These are phyloP conservation scores for Aporophyla nigra DNA, from an alignment of 2,888 invertebrate species.

Conservation along the genomic window DNA sequence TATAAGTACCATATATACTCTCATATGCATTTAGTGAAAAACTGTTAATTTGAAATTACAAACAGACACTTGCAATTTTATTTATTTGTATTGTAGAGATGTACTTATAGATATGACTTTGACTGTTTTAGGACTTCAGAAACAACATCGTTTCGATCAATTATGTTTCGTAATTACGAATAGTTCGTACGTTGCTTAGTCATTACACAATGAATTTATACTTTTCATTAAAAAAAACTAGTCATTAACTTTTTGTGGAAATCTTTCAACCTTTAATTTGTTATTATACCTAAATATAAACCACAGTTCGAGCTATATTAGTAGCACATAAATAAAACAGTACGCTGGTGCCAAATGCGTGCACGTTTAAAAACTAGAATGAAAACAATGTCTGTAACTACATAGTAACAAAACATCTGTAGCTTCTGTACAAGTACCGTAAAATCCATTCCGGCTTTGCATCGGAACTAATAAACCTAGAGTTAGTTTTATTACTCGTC, in stretches of 20 bases:
- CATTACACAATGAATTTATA: too few relatives aligned
- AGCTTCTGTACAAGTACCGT: neutral
- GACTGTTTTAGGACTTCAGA: neutral
- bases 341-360: constrained; percentile 38
- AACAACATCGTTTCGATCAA: neutral
- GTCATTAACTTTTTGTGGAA: neutral
- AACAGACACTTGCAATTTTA: too few relatives aligned
- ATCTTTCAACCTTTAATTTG: neutral
- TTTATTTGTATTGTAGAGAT: too few relatives aligned
- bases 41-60: too few relatives aligned
- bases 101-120: too few relatives aligned
- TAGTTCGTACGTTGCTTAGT: neutral
- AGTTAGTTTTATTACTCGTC: neutral
- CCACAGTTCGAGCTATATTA: constrained; percentile 25
- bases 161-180: neutral
- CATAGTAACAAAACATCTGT: constrained; percentile 7
- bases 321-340: constrained; percentile 27
- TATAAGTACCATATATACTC: too few relatives aligned
- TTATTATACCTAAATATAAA: constrained; percentile 29
- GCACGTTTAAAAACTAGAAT: constrained; percentile 26
- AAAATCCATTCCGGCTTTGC: neutral
- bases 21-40: too few relatives aligned
- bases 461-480: neutral
- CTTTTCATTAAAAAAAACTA: neutral
- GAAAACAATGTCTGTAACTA: constrained; percentile 26